Conservation (phyloP, 2,797 vertebrate genomes). For the Alca torda region DNA sequence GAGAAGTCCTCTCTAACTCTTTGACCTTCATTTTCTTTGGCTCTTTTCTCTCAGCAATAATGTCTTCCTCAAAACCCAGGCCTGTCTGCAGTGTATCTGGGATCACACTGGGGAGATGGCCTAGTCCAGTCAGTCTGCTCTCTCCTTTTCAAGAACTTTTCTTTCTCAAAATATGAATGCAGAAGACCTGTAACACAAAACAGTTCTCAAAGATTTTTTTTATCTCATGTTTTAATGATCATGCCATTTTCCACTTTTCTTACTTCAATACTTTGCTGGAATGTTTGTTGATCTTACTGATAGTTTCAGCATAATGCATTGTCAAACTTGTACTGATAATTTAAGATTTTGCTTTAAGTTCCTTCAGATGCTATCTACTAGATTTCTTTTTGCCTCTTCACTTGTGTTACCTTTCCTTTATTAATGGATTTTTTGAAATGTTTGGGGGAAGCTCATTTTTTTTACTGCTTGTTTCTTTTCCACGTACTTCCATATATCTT, state of each 20-base stretch:
- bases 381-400: background rate
- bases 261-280: background rate
- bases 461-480: background rate
- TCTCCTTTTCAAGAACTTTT: background rate
- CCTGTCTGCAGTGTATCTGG: fast-evolving
- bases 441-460: background rate
- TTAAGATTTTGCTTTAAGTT: background rate
- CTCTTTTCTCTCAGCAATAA: background rate
- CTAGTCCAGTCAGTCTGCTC: background rate
- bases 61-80: background rate
- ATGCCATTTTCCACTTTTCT: background rate
- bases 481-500: background rate
- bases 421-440: background rate
- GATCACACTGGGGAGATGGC: background rate
- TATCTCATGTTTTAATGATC: background rate
- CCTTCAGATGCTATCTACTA: background rate
- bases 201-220: background rate
- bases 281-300: background rate
- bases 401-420: background rate
- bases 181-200: background rate
- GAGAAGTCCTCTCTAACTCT: background rate
- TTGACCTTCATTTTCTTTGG: background rate
- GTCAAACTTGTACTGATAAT: background rate
- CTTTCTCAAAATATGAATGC: background rate
- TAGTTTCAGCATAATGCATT: background rate